phyloP scores from a whole-genome alignment of 2,797 vertebrate species.

The Pangasius sanitwongsei region DNA sequence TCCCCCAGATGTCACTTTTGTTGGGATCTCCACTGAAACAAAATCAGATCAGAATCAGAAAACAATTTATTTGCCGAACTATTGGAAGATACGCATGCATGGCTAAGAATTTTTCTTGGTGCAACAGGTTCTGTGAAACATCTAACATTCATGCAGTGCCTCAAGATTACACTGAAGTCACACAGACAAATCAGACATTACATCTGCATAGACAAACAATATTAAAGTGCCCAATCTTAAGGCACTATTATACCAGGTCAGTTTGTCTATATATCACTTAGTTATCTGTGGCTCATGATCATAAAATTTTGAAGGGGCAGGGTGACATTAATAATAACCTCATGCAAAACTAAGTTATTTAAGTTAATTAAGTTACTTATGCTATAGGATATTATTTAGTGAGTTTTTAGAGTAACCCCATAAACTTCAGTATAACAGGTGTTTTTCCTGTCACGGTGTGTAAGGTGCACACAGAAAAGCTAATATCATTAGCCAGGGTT shows the following conservation, averaged over 20 bases:
- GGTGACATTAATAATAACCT: neutral
- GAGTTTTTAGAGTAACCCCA: neutral
- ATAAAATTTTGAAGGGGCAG: neutral
- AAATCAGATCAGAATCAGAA: constrained; percentile 41
- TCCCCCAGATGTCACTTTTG: constrained; percentile 96
- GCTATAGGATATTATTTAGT: neutral
- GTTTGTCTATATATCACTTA: too few relatives aligned
- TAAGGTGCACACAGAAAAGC: too few relatives aligned
- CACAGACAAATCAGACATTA: neutral
- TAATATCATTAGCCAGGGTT: too few relatives aligned
- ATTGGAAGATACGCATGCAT: neutral
- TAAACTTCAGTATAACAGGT: too few relatives aligned
- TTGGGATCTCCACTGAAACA: constrained; percentile 87
- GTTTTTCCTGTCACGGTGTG: neutral
- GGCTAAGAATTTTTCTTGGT: neutral
- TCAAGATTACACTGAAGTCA: neutral
- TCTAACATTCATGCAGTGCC: neutral
- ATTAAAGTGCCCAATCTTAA: neutral
- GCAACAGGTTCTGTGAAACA: neutral
- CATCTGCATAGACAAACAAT: neutral
- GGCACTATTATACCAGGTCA: neutral
- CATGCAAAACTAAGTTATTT: too few relatives aligned
- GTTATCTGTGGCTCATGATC: too few relatives aligned
- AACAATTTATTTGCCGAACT: neutral
- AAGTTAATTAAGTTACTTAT: too few relatives aligned